Percentiles rank a stretch among this genome's conserved stretches.
phyloP scores from a whole-genome alignment of 2,113 vertebrate genomes.

The Willisornis vidua region DNA sequence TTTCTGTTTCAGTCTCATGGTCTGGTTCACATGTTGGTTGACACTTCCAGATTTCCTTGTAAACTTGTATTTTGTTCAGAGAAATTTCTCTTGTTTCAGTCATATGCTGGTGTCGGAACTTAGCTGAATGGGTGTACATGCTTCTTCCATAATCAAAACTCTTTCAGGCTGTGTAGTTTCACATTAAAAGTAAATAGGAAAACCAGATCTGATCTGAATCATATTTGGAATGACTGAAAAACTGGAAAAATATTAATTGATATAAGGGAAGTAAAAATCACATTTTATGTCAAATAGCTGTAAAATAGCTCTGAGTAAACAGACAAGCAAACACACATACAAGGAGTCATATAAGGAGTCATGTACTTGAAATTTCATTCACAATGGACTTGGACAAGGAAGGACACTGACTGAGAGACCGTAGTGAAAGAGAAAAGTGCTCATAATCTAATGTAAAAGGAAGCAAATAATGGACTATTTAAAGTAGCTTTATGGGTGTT shows the following conservation, averaged over 20 bases:
- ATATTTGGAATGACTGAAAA: background rate
- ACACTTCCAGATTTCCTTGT: background rate
- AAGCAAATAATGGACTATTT: background rate
- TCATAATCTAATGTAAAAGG: background rate
- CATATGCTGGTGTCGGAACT: background rate
- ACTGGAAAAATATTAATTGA: background rate
- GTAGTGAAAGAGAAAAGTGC: background rate
- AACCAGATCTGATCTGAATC: background rate
- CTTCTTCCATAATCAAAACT: background rate
- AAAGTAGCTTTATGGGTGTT: background rate
- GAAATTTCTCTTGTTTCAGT: background rate
- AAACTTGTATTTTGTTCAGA: background rate
- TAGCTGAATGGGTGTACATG: accelerated
- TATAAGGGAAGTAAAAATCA: background rate
- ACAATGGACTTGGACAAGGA: background rate
- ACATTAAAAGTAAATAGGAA: background rate
- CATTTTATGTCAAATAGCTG: background rate
- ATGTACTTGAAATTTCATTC: background rate
- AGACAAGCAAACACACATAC: background rate
- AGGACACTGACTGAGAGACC: background rate
- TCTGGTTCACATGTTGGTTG: background rate
- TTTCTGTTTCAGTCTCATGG: accelerated
- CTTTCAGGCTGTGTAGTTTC: background rate
- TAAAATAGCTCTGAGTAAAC: background rate
- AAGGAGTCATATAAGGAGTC: background rate